Conservation (phyloP, 2,797 vertebrate genomes). For the Bovichtus variegatus region DNA sequence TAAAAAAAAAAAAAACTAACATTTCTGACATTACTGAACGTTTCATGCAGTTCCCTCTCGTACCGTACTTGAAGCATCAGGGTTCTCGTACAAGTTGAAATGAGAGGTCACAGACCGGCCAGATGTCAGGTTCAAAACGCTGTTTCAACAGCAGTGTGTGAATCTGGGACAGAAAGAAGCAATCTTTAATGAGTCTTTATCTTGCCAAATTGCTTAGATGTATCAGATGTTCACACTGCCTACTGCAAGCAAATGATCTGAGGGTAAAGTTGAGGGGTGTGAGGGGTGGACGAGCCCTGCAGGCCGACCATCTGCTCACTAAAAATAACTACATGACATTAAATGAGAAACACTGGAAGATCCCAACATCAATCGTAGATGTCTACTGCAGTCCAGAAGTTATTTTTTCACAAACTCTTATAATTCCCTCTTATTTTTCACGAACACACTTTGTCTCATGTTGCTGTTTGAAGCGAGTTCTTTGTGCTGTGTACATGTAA, state of each 20-base stretch:
- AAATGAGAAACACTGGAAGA: conserved; percentile 32
- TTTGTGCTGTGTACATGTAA: neutral
- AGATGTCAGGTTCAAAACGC: neutral
- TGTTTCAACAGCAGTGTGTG: neutral
- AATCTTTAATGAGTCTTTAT: conserved; percentile 7
- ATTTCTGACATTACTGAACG: neutral
- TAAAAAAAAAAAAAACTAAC: neutral
- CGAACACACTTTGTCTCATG: neutral
- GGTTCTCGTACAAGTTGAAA: neutral
- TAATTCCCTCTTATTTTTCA: neutral
- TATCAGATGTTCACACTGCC: conserved; percentile 42
- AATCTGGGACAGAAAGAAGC: conserved; percentile 6
- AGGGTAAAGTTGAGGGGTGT: conserved; percentile 26
- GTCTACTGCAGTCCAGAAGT: neutral
- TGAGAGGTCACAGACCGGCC: neutral
- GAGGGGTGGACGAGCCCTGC: conserved; percentile 57
- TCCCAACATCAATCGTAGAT: conserved; percentile 27
- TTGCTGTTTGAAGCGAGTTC: neutral
- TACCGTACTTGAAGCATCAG: neutral
- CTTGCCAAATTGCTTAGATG: conserved; percentile 18
- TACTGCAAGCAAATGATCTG: conserved; percentile 31
- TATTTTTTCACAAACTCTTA: conserved; percentile 20
- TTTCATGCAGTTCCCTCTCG: neutral
- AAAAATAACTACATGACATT: conserved; percentile 58
- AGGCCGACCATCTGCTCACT: conserved; percentile 70